Base-by-base conservation (phyloP, 2,797 vertebrate genomes). In the Hipposideros larvatus region DNA sequence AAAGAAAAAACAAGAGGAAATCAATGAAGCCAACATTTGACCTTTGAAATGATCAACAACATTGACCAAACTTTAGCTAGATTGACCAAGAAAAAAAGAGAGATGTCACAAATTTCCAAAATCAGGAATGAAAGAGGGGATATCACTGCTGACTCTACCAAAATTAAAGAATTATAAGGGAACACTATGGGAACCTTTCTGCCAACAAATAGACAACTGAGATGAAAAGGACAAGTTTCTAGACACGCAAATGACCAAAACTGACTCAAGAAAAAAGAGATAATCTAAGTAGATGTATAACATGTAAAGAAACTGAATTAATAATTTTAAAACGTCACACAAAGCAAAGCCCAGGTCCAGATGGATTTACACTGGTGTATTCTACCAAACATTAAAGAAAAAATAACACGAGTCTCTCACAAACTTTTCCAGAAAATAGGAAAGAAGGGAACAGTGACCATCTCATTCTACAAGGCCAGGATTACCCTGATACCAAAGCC, bases 1-100 rank as follows among this genome's bases (percentile, higher is more conserved):
- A 71, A 63, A n/a, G 86, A 55, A 70, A 78, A 87, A 48, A 31
- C 43, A 90, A 80, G 24, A 57, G 31, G 37, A 73, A 43, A 22
- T 37, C 15, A 57, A 4, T 57, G 18, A 73, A 87, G 87, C 48
- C 15, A 13, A 41, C 31, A 2, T 5, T 46, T 86, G 3, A 5
- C 59, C 31, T 68, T 59, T 31, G 31, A 48, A 73, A 86, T 31
- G 48, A 59, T 41, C 26, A 43, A 13, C 16, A 31, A 24, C 28
- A 59, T 11, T 61, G 8, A 41, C 8, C 41, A 71, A 41, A 15
- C 14, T 74, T 31, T 61, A 31, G 9, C 41, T 2, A 43, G 2
- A 1, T 4, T 34, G 48, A 89, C 18, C 7, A 57, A 79, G 48
- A n/a, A n/a, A 55, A 34, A 70, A 77, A 71, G 37, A 65, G 26